phyloP scores from a whole-genome alignment of 2,797 vertebrate genomes.

The Petrocephalus schoutedeni region DNA sequence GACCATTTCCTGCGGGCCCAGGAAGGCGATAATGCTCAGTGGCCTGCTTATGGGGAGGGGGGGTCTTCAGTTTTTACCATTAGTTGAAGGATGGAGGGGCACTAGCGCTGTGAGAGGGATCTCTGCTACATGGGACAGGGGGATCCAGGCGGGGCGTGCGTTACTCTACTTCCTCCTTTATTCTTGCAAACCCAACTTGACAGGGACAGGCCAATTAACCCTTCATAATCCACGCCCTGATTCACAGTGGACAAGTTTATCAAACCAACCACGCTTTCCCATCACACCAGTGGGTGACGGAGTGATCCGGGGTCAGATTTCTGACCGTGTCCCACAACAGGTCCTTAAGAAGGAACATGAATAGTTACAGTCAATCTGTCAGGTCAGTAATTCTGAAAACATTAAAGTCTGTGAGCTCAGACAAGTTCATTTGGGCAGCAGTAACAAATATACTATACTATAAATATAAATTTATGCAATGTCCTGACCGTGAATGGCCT shows the following conservation, averaged over 20 bases:
- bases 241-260: neutral
- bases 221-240: neutral
- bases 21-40: conserved; percentile 57
- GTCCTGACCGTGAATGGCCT: neutral
- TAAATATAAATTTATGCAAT: neutral
- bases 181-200: neutral
- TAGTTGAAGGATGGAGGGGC: conserved; percentile 11
- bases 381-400: neutral
- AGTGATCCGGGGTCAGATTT: neutral
- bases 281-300: neutral
- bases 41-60: neutral
- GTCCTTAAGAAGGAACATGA: neutral
- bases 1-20: conserved; percentile 50
- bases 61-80: conserved; percentile 29
- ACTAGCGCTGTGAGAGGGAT: neutral
- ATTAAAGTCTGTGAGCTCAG: neutral
- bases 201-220: neutral
- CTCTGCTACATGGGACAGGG: neutral
- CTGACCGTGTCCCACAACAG: neutral
- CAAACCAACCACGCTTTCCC: neutral
- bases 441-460: neutral
- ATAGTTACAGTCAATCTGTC: neutral
- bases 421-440: neutral
- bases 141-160: neutral
- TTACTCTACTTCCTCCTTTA: neutral